phyloP scores from a whole-genome alignment of 2,888 invertebrate species.

The Hypselothyrea guttata region DNA sequence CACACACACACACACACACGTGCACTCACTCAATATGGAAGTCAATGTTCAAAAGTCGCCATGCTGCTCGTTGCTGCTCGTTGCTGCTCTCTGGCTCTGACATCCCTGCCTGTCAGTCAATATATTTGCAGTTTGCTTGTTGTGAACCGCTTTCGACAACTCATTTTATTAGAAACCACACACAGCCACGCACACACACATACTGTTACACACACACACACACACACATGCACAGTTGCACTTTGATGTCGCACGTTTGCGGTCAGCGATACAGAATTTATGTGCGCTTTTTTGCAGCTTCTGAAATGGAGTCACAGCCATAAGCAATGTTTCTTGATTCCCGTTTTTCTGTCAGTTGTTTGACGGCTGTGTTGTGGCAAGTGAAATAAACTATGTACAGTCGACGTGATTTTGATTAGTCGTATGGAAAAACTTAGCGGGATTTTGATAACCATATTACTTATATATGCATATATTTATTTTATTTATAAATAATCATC shows the following conservation, averaged over 20 bases:
- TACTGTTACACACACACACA: neutral
- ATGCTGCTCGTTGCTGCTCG: slow-evolving; percentile 15
- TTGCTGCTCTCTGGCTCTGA: slow-evolving; percentile 19
- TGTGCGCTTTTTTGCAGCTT: slow-evolving; percentile 39
- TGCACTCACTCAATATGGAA: slow-evolving; percentile 69
- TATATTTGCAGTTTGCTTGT: slow-evolving; percentile 59
- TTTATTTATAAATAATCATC: too few species aligned
- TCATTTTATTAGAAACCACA: slow-evolving; percentile 68
- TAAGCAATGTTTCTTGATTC: slow-evolving; percentile 65
- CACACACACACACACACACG: slow-evolving; percentile 28
- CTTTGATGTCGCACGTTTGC: slow-evolving; percentile 62
- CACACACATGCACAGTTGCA: slow-evolving; percentile 31
- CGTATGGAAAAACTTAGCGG: slow-evolving; percentile 2
- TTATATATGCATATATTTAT: too few species aligned
- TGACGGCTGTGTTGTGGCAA: slow-evolving; percentile 7
- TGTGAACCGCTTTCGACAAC: slow-evolving; percentile 70
- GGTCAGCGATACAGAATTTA: slow-evolving; percentile 65
- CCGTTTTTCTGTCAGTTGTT: slow-evolving; percentile 25
- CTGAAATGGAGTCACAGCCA: slow-evolving; percentile 20
- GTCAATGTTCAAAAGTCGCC: slow-evolving; percentile 69
- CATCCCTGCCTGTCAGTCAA: slow-evolving; percentile 64
- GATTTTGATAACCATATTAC: too few species aligned
- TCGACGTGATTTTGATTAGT: slow-evolving; percentile 21
- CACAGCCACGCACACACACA: slow-evolving; percentile 5
- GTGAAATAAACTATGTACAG: slow-evolving; percentile 13